Evolutionary conservation across 2,113 vertebrate genomes (phyloP).

Genomic region (Procavia capensis): DNA sequence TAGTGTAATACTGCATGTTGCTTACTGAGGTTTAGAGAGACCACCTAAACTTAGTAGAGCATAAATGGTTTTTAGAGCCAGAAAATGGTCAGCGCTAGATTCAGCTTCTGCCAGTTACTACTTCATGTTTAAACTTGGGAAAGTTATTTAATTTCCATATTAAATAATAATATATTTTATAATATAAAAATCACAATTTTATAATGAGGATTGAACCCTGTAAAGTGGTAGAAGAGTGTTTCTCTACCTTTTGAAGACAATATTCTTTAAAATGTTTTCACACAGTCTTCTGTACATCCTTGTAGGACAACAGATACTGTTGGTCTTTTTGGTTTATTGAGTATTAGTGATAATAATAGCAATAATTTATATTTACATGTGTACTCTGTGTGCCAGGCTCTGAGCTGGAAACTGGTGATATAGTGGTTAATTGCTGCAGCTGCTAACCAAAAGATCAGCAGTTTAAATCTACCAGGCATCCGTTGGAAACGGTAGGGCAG

Average conservation of each 20-base stretch:
- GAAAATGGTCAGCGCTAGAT: neutral
- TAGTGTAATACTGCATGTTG: neutral
- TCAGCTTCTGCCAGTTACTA: neutral
- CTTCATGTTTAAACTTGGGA: slow-evolving; percentile 18
- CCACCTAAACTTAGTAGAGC: neutral
- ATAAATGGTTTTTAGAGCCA: neutral
- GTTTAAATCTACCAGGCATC: no score
- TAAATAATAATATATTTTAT: neutral
- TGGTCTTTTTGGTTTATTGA: slow-evolving; percentile 6
- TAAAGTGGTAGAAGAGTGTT: neutral
- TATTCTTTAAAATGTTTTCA: neutral
- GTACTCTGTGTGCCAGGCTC: no score
- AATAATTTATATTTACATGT: slow-evolving; percentile 6
- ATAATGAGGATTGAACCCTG: neutral
- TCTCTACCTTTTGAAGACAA: slow-evolving; percentile 54
- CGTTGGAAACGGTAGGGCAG: no score
- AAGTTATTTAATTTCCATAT: slow-evolving; percentile 12
- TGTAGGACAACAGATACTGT: neutral
- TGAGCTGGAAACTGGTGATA: no score
- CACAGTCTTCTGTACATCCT: neutral
- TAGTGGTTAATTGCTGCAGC: no score
- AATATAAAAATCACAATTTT: neutral
- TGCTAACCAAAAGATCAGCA: no score
- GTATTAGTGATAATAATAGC: neutral
- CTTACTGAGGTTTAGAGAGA: neutral